Evolutionary conservation across 2,113 vertebrate genomes (phyloP), one percentile per base, ranked within the genome.

Genomic region (Perca schrenkii): DNA sequence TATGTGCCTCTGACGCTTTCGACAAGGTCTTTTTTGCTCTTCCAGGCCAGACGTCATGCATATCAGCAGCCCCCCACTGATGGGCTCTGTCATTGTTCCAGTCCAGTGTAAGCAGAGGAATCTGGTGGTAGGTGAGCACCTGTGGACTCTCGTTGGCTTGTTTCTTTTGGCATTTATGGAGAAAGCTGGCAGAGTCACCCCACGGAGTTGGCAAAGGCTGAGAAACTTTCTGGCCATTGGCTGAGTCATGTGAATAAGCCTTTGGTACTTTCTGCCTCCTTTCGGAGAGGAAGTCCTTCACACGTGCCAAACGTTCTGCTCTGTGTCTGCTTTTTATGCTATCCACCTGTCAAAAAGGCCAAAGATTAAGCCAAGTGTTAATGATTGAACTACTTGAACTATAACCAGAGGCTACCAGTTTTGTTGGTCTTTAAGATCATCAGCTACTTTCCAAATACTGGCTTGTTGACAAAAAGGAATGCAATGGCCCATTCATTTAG

Each of bases 71-170:
- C 22, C 60, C 74, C 65, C 60, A 50, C 47, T 43, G 40, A 58
- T 71, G 79, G 13, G 54, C 31, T 54, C 73, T 83, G n/a, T 91
- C 82, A 57, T 36, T 83, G 63, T 84, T 90, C 91, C 93, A 94
- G 73, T 94, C 92, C 81, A 93, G 72, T 0, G 88, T 83, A 16
- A 90, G 85, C 76, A 94, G 88, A 52, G 94, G 93, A 74, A 94
- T 95, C 85, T 94, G 91, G 66, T 94, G 93, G 82, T 94, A 92
- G 22, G 84, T 93, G 69, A 92, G 91, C 31, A 91, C 83, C 63
- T 79, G 82, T 3, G 72, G 84, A 65, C 75, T 69, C 46, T 86
- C 68, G 6, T 57, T 86, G 4, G 60, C 21, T 67, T 67, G 83
- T 25, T 79, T 88, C 78, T 76, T 83, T 25, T 79, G 87, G 14